Evolutionary conservation across 2,888 invertebrate genomes (phyloP).

Genomic region (Andrena chrysosceles): DNA sequence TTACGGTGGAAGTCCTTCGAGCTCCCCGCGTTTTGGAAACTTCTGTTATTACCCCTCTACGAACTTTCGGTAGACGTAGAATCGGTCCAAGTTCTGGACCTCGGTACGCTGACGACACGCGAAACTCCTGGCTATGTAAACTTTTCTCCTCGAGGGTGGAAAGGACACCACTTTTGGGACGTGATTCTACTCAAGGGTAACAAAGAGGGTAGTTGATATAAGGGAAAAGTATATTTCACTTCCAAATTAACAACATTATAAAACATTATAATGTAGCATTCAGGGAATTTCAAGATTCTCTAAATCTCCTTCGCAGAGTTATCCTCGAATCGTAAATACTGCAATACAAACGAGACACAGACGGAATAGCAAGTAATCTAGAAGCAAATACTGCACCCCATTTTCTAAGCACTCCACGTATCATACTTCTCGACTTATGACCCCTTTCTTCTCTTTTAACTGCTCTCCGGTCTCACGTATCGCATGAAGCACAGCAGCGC

Average conservation of each 20-base stretch:
- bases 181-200: not conserved
- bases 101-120: not conserved
- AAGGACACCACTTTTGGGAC: not conserved
- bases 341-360: not conserved
- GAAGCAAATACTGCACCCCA: not conserved
- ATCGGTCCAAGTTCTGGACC: constrained; percentile 2
- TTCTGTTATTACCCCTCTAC: not conserved
- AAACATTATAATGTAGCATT: not conserved
- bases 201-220: not conserved
- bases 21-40: not conserved
- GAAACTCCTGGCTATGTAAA: not conserved
- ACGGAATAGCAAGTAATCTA: not conserved
- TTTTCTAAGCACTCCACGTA: not conserved
- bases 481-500: not conserved
- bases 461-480: not conserved
- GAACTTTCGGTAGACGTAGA: not conserved
- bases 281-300: not conserved
- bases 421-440: not conserved
- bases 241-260: not conserved
- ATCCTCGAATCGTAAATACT: not conserved
- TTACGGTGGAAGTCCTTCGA: not conserved
- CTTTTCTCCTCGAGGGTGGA: not conserved
- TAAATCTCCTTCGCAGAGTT: not conserved
- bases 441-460: not conserved
- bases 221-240: constrained; percentile 1